Conservation (phyloP, 1,140 invertebrate genomes). For the Lucilia cuprina region DNA sequence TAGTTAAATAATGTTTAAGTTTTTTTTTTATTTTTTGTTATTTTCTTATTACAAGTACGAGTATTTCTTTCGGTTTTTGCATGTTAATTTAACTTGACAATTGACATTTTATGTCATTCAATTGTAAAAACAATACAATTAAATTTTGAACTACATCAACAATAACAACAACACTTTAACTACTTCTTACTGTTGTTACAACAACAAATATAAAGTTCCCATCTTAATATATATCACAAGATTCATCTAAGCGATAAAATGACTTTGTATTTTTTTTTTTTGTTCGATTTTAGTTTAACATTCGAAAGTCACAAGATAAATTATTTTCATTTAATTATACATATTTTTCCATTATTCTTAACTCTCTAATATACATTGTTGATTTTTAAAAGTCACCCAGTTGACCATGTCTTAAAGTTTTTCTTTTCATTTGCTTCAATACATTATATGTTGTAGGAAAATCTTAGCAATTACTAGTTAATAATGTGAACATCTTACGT, state of each 20-base stretch:
- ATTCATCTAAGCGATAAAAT: background rate
- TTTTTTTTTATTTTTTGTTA: background rate
- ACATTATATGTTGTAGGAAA: no score
- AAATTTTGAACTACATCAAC: background rate
- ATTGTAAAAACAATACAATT: background rate
- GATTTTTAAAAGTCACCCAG: no score
- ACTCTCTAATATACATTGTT: background rate
- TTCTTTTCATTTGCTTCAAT: no score
- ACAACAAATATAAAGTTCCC: background rate
- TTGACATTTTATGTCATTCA: slow-evolving; percentile 34
- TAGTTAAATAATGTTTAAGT: background rate
- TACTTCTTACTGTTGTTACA: background rate
- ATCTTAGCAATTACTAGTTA: no score
- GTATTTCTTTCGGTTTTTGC: background rate
- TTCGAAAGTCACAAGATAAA: background rate
- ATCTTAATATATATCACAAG: background rate
- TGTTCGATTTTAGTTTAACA: background rate
- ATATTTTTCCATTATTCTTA: no score
- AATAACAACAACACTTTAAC: background rate
- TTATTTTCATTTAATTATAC: background rate
- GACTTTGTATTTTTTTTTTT: background rate
- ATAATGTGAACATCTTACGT: no score
- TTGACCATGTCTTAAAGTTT: no score
- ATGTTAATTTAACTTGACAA: slow-evolving; percentile 26
- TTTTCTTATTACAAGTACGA: background rate